Percentiles rank a stretch among this genome's conserved stretches.
Conservation (phyloP, 2,113 vertebrate genomes). For the Coptodon bakossiorum region DNA sequence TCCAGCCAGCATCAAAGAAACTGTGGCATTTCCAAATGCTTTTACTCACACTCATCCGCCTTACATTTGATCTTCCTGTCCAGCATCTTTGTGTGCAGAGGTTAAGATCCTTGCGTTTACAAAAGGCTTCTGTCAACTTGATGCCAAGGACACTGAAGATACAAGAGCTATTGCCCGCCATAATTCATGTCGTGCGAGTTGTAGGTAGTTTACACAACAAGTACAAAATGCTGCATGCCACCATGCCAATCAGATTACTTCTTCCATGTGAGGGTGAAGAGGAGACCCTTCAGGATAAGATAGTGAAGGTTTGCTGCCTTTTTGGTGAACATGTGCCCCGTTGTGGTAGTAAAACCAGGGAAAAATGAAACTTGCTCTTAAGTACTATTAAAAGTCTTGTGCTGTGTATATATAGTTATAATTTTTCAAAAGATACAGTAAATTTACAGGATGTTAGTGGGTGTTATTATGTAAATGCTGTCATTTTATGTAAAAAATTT, state of each 20-base stretch:
- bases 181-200: neutral
- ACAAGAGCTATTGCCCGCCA: neutral
- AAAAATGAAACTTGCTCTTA: neutral
- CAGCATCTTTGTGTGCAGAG: neutral
- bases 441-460: neutral
- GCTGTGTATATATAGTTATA: neutral
- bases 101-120: accelerated
- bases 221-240: neutral
- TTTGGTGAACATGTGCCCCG: neutral
- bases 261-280: neutral
- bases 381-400: neutral
- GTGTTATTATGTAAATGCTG: neutral
- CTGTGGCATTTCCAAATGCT: neutral
- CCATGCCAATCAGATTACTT: neutral
- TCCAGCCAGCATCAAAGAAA: neutral
- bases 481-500: neutral
- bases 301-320: neutral
- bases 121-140: neutral
- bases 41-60: neutral
- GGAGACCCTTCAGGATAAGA: neutral
- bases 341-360: neutral
- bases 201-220: neutral
- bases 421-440: neutral
- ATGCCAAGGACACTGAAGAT: neutral
- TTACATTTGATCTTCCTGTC: neutral